Evolutionary conservation across 1,140 invertebrate genomes (phyloP).

Genomic region (Kradibia gibbosae): DNA sequence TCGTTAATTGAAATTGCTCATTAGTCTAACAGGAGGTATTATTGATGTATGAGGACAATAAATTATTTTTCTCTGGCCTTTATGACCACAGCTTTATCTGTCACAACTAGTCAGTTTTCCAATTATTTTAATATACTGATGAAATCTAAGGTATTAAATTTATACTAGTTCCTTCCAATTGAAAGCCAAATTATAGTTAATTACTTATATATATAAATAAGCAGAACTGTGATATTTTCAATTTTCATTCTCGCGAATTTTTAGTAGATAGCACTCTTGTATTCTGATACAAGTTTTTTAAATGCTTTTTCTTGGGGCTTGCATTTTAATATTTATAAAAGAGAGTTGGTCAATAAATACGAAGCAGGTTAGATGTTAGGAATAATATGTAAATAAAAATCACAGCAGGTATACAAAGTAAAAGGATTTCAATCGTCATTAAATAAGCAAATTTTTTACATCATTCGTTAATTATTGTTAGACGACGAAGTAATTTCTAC

Average conservation of each 20-base stretch:
- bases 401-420: too few relatives aligned
- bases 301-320: too few relatives aligned
- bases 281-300: neutral
- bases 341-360: too few relatives aligned
- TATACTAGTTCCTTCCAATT: conserved; percentile 28
- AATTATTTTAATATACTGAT: conserved; percentile 24
- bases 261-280: neutral
- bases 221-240: conserved; percentile 47
- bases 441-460: neutral
- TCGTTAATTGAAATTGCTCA: conserved; percentile 15
- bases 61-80: conserved; percentile 29
- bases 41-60: conserved; percentile 37
- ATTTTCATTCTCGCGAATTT: neutral
- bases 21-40: conserved; percentile 30
- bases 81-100: neutral
- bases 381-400: too few relatives aligned
- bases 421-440: conserved; percentile 1
- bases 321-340: too few relatives aligned
- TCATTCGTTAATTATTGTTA: conserved; percentile 28
- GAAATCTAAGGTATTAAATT: neutral
- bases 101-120: conserved; percentile 34
- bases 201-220: conserved; percentile 25
- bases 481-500: conserved; percentile 40
- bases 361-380: too few relatives aligned
- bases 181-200: neutral